Evolutionary conservation across 2,888 invertebrate species (phyloP).

Genomic region (Salticus scenicus): DNA sequence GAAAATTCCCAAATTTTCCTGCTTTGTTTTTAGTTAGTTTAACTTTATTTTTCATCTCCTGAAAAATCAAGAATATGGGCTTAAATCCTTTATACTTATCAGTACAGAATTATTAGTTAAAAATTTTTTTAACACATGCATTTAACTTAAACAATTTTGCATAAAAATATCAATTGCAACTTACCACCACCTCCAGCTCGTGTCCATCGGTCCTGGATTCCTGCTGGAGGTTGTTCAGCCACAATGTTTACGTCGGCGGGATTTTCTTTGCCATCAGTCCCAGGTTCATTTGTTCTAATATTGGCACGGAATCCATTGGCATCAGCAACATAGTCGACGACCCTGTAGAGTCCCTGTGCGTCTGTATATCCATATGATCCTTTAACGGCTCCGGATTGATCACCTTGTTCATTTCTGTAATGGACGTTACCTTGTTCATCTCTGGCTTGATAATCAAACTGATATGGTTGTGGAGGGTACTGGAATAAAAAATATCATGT

Average conservation of each 20-base stretch:
- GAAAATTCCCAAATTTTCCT: no score
- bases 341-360: conserved; percentile 62
- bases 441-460: conserved; percentile 64
- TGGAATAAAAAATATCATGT: neutral
- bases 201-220: conserved; percentile 64
- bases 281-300: conserved; percentile 67
- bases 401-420: conserved; percentile 68
- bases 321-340: conserved; percentile 67
- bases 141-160: no score
- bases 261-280: conserved; percentile 56
- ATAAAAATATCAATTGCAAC: no score
- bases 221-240: conserved; percentile 64
- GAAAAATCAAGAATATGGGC: no score
- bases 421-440: conserved; percentile 68
- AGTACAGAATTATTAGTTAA: no score
- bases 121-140: no score
- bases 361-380: conserved; percentile 68
- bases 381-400: conserved; percentile 50
- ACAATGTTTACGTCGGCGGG: conserved; percentile 64
- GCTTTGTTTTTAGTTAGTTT: no score
- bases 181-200: conserved; percentile 42
- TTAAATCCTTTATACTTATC: no score
- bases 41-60: no score
- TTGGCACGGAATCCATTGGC: conserved; percentile 64
- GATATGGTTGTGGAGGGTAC: conserved; percentile 63